These are phyloP conservation scores for Oophaga pumilio DNA, from an alignment of 2,113 vertebrate genomes.

Conservation along the genomic window DNA sequence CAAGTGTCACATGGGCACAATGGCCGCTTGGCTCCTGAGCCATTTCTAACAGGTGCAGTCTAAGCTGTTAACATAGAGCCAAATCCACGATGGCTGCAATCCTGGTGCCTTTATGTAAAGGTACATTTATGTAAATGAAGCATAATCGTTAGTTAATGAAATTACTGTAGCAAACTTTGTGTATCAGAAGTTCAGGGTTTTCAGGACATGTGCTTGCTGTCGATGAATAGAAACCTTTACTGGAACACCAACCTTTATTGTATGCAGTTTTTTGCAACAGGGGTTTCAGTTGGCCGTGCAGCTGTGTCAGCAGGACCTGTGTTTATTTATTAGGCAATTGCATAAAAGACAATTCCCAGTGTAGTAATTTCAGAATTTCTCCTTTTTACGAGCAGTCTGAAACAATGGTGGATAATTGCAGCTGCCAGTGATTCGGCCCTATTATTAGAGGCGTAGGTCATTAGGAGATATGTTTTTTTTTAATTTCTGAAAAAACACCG, in stretches of 20 bases:
- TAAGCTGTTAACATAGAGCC: neutral
- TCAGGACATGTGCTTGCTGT: neutral
- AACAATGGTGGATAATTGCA: too few species aligned
- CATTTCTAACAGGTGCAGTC: neutral
- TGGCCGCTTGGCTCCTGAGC: constrained; percentile 5
- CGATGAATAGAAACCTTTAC: neutral
- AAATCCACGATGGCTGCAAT: neutral
- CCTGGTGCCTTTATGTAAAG: neutral
- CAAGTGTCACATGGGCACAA: neutral
- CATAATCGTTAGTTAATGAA: neutral
- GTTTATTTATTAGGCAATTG: too few species aligned
- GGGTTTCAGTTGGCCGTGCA: neutral
- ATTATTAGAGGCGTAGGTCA: too few species aligned
- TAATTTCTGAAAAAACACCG: too few species aligned
- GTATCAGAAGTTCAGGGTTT: neutral
- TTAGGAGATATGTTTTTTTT: too few species aligned
- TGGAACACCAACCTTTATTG: neutral
- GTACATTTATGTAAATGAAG: neutral
- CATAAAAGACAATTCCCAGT: too few species aligned
- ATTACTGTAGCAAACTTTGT: neutral
- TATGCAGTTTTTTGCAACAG: neutral
- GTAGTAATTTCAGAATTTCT: too few species aligned
- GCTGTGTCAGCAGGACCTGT: neutral
- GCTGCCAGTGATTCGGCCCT: too few species aligned
- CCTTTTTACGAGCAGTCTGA: too few species aligned